Base-by-base conservation (phyloP, 2,113 vertebrate genomes). In the Bambusicola thoracicus region DNA sequence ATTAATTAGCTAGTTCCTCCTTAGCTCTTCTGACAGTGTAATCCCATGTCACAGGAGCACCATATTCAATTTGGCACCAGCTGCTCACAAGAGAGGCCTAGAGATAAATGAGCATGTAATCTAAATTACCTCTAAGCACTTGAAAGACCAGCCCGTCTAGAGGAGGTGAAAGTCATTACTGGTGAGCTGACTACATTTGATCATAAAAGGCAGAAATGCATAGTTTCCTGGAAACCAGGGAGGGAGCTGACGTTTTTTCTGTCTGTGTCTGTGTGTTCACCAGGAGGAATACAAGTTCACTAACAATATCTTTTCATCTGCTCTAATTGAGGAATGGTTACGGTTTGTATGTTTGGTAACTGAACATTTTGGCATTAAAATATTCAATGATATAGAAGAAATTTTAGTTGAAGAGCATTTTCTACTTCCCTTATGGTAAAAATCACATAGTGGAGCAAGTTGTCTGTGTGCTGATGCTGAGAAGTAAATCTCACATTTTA, bases 1-100 rank as follows among this genome's bases (percentile, higher is more conserved):
- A 95, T 94, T 93, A 93, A 95, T 91, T 94, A 85, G 89, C 79
- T 88, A 77, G 46, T 59, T 85, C 61, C 73, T 86, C 56, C 56
- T 81, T 86, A 72, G 87, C 82, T 93, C 89, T 95, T 97, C 68
- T 68, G 58, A 68, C 72, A 86, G 58, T 86, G 58, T 84, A 95
- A 86, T 93, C 87, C 89, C 70, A 2, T 91, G 65, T 86, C 92
- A 94, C 81, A 87, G 89, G 70, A 88, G 59, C 67, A 90, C 83
- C 51, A 5, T 63, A 79, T 88, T 92, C 76, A 89, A 14, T 96
- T 70, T 91, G 90, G 91, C 67, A 82, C 56, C 80, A 93, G 21
- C 61, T 15, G 17, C 46, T 94, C 82, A 62, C 74, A 44, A 61
- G 87, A 95, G 85, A 92, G 75, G 32, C 22, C 56, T 25, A 43